These are phyloP conservation scores for Columba janthina DNA, from an alignment of 2,113 vertebrate species.

Conservation along the genomic window DNA sequence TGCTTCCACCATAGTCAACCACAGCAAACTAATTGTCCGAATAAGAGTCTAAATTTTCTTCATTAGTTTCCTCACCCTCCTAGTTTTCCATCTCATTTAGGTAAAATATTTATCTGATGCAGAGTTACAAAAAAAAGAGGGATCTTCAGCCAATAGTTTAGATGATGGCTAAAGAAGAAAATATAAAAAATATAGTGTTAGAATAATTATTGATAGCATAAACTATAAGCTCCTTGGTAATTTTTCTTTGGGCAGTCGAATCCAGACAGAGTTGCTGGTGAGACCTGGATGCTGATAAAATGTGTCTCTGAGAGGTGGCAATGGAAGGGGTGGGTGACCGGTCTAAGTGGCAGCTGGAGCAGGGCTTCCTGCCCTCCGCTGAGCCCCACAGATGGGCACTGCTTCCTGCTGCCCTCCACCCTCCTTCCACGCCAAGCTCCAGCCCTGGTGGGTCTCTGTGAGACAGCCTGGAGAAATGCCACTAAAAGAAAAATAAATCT, in stretches of 20 bases:
- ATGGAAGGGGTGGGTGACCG: not conserved
- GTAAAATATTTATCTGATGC: not conserved
- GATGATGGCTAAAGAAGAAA: not conserved
- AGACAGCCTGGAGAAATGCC: not conserved
- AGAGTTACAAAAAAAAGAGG: not conserved
- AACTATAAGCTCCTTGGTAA: not conserved
- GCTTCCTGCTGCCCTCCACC: not conserved
- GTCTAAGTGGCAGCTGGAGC: not conserved
- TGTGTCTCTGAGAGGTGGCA: not conserved
- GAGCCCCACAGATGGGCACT: fast-evolving
- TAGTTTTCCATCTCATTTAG: not conserved
- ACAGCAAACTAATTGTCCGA: not conserved
- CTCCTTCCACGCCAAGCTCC: not conserved
- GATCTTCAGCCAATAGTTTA: not conserved
- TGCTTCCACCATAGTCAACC: not conserved
- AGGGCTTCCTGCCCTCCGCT: not conserved
- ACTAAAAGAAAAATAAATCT: not conserved
- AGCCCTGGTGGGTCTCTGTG: not conserved
- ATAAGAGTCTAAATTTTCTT: not conserved
- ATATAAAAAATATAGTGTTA: not conserved
- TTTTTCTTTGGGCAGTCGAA: not conserved
- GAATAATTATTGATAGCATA: not conserved
- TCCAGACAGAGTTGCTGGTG: not conserved
- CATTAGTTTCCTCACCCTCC: not conserved
- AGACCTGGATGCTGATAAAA: not conserved